Evolutionary conservation across 2,797 vertebrate genomes (phyloP), one percentile per base, ranked within the genome.

Genomic region (Sebastes variabilis): DNA sequence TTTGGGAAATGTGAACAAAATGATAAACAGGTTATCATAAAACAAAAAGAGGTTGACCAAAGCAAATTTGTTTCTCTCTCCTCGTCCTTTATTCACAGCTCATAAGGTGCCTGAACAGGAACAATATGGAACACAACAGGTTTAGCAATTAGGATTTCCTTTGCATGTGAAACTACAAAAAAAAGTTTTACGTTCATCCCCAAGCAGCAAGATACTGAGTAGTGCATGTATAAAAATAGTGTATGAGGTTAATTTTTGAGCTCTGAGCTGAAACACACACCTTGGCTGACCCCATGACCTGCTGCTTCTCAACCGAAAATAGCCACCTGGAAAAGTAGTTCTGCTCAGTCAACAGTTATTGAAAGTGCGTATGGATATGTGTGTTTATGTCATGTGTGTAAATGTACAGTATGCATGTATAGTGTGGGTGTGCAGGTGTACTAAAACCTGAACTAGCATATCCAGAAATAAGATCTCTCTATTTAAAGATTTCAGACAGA

Each of bases 181-280:
- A 76, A 10, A 20, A 67, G n/a, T 30, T 36, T 8, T 61, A 42
- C 1, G 1, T 46, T 59, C 10, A 30, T 78, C 55, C 68, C 10
- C 66, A 42, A 68, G 52, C 32, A 52, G 65, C 62, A 64, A 66
- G 58, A 75, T 75, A 77, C 46, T 58, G 20, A 83, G 34, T 61
- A 22, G 55, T 59, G 10, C 75, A 61, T 66, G 73, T 73, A 67
- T 79, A 75, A 80, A 90, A 93, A 91, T 84, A 91, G 87, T 81
- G 14, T 77, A 77, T 87, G 80, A 83, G 82, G 65, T 78, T 69
- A 30, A 72, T 79, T 88, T 69, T 87, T 88, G 27, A 86, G 66
- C 49, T 77, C 71, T 64, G 49, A 81, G 75, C 73, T 88, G 86
- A 89, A 93, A 93, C 68, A 69, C 86, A 94, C 89, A 90, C 91